phyloP scores from a whole-genome alignment of 2,797 vertebrate species.

The Siniperca undulata region DNA sequence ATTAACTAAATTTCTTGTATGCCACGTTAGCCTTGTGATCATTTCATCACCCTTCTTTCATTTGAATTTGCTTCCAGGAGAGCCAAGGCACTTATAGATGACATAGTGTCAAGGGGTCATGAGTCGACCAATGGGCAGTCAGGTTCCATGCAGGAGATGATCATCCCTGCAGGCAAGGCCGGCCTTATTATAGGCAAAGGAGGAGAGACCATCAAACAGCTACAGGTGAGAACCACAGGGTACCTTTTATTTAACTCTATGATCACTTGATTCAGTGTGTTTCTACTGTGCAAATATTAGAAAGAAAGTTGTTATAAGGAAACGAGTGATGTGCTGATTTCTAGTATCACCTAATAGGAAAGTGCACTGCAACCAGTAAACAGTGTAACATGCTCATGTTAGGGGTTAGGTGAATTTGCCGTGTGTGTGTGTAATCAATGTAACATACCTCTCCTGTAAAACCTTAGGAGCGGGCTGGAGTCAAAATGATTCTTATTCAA shows the following conservation, averaged over 20 bases:
- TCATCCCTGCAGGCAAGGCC: constrained; percentile 90
- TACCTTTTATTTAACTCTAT: neutral
- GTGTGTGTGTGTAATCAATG: neutral
- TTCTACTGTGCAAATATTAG: neutral
- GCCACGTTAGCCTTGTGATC: neutral
- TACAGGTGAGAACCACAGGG: constrained; percentile 86
- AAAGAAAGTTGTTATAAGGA: neutral
- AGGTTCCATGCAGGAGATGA: constrained; percentile 95
- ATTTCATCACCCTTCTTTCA: neutral
- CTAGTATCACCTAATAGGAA: neutral
- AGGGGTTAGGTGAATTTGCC: neutral
- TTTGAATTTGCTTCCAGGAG: constrained; percentile 81
- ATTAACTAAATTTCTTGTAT: neutral
- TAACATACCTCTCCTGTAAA: constrained; percentile 1
- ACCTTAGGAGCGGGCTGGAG: constrained; percentile 92
- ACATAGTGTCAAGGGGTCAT: constrained; percentile 94
- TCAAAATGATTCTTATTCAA: constrained; percentile 98
- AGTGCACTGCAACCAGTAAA: neutral
- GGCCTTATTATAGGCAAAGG: constrained; percentile 96
- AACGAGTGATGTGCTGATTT: neutral
- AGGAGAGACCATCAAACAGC: constrained; percentile 95
- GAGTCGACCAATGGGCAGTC: constrained; percentile 91
- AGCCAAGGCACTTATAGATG: constrained; percentile 93
- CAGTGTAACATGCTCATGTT: neutral
- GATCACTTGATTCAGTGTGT: neutral